Evolutionary conservation across 92 coral and sea anemone species (phyloP).

Genomic region (Palythoa heliodiscus): DNA sequence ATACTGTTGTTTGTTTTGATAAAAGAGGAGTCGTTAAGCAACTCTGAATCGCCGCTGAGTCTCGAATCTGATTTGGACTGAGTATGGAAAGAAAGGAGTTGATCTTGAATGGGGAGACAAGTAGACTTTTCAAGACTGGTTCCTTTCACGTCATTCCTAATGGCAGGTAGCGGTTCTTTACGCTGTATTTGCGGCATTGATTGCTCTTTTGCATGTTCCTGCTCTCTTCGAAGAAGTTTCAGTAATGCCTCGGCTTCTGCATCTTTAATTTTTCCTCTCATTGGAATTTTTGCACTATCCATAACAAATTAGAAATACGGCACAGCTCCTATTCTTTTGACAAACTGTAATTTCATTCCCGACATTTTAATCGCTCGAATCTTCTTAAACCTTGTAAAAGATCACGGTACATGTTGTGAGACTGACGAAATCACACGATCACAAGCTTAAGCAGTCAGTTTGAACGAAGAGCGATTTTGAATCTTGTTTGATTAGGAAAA

Average conservation of each 20-base stretch:
- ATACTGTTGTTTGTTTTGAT: constrained; percentile 39
- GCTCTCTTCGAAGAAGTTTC: constrained; percentile 83
- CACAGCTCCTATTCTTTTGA: not conserved
- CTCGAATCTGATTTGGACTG: not conserved
- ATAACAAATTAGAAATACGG: not conserved
- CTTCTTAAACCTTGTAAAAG: constrained; percentile 32
- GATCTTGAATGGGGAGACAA: constrained; percentile 41
- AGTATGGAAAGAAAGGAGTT: not conserved
- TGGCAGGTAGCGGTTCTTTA: constrained; percentile 83
- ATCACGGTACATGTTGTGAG: not conserved
- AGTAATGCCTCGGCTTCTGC: constrained; percentile 94
- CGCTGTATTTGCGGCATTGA: constrained; percentile 82
- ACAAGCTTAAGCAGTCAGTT: constrained; percentile 26
- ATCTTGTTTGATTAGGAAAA: constrained; percentile 34
- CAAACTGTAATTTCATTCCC: constrained; percentile 7
- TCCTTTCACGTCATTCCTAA: constrained; percentile 46
- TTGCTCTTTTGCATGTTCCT: constrained; percentile 64
- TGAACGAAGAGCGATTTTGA: constrained; percentile 27
- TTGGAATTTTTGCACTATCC: constrained; percentile 55
- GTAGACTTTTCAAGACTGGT: constrained; percentile 3
- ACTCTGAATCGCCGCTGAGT: constrained; percentile 34
- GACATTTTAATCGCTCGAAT: constrained; percentile 43
- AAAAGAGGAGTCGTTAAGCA: constrained; percentile 50
- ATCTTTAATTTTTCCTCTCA: constrained; percentile 94
- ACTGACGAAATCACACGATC: not conserved